Conservation (phyloP, 2,113 vertebrate genomes). For the Anhinga rufa region DNA sequence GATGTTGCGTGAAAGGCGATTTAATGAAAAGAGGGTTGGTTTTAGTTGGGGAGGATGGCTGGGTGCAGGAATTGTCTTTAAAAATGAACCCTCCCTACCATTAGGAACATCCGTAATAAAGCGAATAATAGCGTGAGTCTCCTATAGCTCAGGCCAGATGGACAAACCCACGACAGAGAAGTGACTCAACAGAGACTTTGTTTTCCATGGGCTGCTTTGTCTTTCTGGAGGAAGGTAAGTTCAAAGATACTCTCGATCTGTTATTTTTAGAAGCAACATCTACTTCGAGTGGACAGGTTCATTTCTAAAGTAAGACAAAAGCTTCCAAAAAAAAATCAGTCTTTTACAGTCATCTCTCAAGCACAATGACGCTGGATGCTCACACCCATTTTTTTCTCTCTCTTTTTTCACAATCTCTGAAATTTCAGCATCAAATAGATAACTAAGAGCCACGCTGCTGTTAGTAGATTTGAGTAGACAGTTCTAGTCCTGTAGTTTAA, state of each 20-base stretch:
- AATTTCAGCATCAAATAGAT: not conserved
- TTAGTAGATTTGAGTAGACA: not conserved
- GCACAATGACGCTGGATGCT: not conserved
- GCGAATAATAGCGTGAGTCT: rapidly evolving
- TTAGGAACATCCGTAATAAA: not conserved
- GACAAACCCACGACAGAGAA: not conserved
- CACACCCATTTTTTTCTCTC: not conserved
- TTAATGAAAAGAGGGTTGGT: not conserved
- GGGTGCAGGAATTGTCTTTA: not conserved
- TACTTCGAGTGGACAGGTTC: not conserved
- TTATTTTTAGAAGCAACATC: not conserved
- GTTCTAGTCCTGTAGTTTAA: not conserved
- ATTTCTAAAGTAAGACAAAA: not conserved
- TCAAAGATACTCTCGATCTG: not conserved
- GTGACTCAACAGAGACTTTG: not conserved
- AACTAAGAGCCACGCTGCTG: not conserved
- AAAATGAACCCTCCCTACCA: not conserved
- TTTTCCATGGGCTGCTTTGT: not conserved
- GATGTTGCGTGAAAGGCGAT: not conserved
- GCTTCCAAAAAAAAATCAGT: not conserved
- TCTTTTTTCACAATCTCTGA: not conserved
- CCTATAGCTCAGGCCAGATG: not conserved
- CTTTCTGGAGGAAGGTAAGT: not conserved
- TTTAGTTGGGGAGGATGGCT: not conserved
- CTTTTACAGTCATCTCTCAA: not conserved